Conservation (phyloP, 2,113 vertebrate genomes). For the Nothobranchius kuhntae region DNA sequence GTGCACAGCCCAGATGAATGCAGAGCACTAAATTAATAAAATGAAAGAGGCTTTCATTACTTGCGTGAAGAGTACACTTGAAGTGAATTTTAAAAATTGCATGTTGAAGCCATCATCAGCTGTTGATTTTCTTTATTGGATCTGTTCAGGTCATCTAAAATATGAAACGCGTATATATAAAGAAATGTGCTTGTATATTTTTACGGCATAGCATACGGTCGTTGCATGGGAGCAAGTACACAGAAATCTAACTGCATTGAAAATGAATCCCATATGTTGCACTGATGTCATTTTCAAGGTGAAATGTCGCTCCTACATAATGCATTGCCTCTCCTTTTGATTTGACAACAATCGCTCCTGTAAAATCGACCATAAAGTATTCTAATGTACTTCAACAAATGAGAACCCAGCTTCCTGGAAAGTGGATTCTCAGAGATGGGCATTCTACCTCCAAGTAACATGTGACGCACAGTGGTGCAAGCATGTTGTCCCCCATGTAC, state of each 20-base stretch:
- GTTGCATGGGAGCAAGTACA: not conserved
- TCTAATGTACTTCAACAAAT: conserved; percentile 61
- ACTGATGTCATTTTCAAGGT: conserved; percentile 38
- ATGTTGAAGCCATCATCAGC: conserved; percentile 23
- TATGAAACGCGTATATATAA: not conserved
- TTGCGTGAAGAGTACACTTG: not conserved
- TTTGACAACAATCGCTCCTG: conserved; percentile 59
- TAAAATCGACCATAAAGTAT: conserved; percentile 54
- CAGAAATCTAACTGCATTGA: conserved; percentile 15
- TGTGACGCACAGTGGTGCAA: conserved; percentile 58
- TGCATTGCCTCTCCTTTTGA: conserved; percentile 45
- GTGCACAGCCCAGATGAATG: conserved; percentile 1
- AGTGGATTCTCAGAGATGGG: conserved; percentile 32
- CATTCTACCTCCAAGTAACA: conserved; percentile 46
- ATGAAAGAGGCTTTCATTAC: conserved; percentile 14
- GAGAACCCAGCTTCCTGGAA: conserved; percentile 57
- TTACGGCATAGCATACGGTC: not conserved
- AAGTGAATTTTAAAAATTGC: conserved; percentile 16
- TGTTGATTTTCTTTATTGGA: conserved; percentile 38
- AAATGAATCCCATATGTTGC: conserved; percentile 18
- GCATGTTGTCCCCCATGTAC: conserved; percentile 57
- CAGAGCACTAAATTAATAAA: conserved; percentile 13
- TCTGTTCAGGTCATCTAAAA: conserved; percentile 4
- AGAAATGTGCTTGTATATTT: not conserved
- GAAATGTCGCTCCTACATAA: conserved; percentile 59